Base-by-base conservation (phyloP, 2,797 vertebrate genomes). In the Siniperca scherzeri region DNA sequence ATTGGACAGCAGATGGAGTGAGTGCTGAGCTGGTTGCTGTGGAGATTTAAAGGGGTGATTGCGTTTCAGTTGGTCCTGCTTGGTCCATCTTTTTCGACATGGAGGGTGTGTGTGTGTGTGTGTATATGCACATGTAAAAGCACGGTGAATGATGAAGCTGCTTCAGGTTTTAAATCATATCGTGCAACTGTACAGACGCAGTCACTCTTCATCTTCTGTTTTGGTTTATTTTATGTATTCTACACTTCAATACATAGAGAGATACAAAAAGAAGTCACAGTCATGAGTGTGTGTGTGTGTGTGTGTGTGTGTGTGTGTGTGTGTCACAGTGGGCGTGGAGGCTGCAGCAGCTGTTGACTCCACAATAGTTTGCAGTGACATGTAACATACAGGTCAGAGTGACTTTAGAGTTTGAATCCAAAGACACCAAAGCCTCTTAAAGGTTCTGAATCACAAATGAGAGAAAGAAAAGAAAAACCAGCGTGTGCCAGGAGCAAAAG, bases 1-100 rank as follows among this genome's bases (percentile, higher is more conserved):
- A 88, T 87, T 85, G 84, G 69, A 83, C 88, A 91, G 93, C 94
- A 95, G 94, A 95, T 95, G 95, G 93, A 91, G 83, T 53, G 71
- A 90, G 83, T 80, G 78, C 74, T 69, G 80, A 89, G 80, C 25
- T 78, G 82, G 92, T 94, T 94, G 90, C 91, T 48, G 61, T 90
- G 91, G 92, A 91, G 93, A 92, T 90, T 90, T 87, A 85, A 88
- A 91, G 84, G 70, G 74, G 14, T 87, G 82, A 87, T 87, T 89
- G 74, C 74, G 17, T 90, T n/a, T 90, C 85, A 89, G 89, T 81
- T 90, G 82, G 78, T 57, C 77, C 80, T 73, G 57, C n/a, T 75
- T 80, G 4, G 56, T 27, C 56, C 64, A 27, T 27, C 44, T 69
- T 36, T 21, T 56, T 38, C 25, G 40, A 44, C 68, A 79, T 1